Evolutionary conservation across 2,797 vertebrate species (phyloP), one percentile per base, ranked within the genome.

Genomic region (Mormyrops boulengeri): DNA sequence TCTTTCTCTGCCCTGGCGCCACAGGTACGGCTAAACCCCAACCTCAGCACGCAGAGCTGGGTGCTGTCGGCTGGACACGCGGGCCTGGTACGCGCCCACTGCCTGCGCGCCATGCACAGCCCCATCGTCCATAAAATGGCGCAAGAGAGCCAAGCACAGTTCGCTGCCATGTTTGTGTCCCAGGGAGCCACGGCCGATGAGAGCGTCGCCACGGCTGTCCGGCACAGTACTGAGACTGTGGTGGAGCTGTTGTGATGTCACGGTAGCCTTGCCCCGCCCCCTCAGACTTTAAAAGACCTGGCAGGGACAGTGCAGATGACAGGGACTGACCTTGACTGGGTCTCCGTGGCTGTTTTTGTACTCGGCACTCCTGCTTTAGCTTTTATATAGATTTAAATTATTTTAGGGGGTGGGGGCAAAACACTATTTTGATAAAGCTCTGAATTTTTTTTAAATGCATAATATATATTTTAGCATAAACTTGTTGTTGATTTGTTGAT

Each of bases 11-110:
- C 8, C 22, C 2, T 7, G 85, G 38, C 41, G 26, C 3, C 82
- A 84, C 94, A 99, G 98, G 96, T 99, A 57, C 97, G 98, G 62
- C 97, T 98, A 93, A 99, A 96, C 94, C 97, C 98, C 30, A 99
- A 99, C 95, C 94, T 98, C 95, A 96, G 95, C 91, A 94, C 96
- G 0, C 96, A 96, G 0, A 94, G 93, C 85, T 99, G 98, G 98
- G 57, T 99, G 90, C 94, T 93, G 50, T 97, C 97, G 0, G 98
- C 92, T 0, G 98, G 98, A 14, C 98, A 98, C 94, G 93, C 97
- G 0, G 98, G 98, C 26, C 95, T 99, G 14, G 96, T 99, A 90
- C 94, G 98, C 41, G 95, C 95, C 0, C 96, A 97, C 95, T 99
- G 97, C 86, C 49, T 97, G 47, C 93, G 90, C 2, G 94, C 95